Conservation (phyloP, 1,140 invertebrate genomes). For the Formica exsecta region DNA sequence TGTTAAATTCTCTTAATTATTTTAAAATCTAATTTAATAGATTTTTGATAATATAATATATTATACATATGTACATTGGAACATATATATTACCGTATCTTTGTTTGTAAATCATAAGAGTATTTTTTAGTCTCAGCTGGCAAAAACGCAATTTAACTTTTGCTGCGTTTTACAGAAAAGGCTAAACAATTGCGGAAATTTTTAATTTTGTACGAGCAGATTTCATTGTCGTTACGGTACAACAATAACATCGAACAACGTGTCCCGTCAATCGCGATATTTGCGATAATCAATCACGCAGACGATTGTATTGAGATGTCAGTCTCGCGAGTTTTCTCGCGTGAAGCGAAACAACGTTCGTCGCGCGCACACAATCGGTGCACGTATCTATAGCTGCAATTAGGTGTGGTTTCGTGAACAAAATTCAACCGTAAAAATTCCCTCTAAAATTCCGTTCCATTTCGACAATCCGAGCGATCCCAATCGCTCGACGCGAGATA, state of each 20-base stretch:
- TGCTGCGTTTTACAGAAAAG: background rate
- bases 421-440: conserved; percentile 7
- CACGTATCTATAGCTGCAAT: background rate
- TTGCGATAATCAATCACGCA: background rate
- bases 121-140: background rate
- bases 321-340: conserved; percentile 13
- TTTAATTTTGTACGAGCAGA: conserved; percentile 11
- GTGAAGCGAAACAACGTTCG: background rate
- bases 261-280: background rate
- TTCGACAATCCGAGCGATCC: background rate
- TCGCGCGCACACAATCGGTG: background rate
- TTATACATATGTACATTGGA: background rate
- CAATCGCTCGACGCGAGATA: background rate
- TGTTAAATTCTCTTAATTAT: background rate
- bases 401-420: background rate
- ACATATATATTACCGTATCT: background rate
- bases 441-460: background rate
- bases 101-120: conserved; percentile 8
- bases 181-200: background rate
- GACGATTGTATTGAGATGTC: background rate
- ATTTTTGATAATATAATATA: background rate
- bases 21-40: background rate
- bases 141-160: background rate
- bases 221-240: background rate
- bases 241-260: background rate